A percentile compares a stretch with the other conserved stretches of the same genome.
phyloP scores from a whole-genome alignment of 1,140 invertebrate genomes.

The Drosophila nigromelanica region DNA sequence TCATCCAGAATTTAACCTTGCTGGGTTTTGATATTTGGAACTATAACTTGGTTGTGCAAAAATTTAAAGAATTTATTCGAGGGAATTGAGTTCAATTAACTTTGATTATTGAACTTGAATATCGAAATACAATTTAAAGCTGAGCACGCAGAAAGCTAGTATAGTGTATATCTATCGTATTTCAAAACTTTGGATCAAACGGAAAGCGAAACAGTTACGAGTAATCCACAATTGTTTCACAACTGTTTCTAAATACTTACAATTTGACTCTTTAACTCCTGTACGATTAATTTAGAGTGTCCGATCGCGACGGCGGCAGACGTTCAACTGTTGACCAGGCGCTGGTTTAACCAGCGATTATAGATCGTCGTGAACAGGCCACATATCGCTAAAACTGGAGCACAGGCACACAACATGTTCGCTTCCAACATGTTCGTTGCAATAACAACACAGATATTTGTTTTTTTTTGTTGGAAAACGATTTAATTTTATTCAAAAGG shows the following conservation, averaged over 20 bases:
- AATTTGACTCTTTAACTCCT: conserved; percentile 18
- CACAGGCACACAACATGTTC: conserved; percentile 41
- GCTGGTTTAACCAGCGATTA: conserved; percentile 38
- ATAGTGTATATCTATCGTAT: neutral
- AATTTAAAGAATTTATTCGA: conserved; percentile 7
- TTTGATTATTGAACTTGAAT: conserved; percentile 57
- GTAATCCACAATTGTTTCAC: conserved; percentile 15
- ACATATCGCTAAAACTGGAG: conserved; percentile 18
- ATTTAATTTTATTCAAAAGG: conserved; percentile 19
- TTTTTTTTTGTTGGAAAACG: neutral
- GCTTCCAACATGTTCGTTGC: conserved; percentile 60
- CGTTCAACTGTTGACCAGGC: conserved; percentile 45
- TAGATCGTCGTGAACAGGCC: conserved; percentile 29
- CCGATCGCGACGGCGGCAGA: conserved; percentile 50
- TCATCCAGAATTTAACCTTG: conserved; percentile 37
- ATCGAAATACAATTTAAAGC: conserved; percentile 22
- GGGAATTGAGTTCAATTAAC: conserved; percentile 69
- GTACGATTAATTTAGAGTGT: conserved; percentile 26
- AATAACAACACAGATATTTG: conserved; percentile 27
- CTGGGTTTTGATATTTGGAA: neutral
- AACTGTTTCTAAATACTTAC: conserved; percentile 46
- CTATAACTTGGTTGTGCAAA: neutral
- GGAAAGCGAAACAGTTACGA: neutral
- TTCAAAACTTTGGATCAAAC: conserved; percentile 13
- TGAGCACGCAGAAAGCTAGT: conserved; percentile 43